phyloP scores from a whole-genome alignment of 2,888 invertebrate genomes.

The Drosophila rubida region DNA sequence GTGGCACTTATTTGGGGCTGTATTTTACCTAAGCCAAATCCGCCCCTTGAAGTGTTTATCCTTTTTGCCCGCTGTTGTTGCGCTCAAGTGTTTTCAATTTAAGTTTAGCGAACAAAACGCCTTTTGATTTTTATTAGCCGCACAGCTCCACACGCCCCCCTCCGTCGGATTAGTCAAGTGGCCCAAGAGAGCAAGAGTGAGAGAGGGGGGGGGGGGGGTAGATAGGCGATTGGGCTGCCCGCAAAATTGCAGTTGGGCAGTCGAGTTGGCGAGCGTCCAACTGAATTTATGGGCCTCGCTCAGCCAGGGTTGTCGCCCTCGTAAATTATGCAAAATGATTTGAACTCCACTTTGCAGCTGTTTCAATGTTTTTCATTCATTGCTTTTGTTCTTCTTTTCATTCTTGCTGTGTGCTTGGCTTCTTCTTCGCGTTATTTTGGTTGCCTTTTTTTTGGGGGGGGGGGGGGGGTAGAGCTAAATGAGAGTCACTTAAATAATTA shows the following conservation, averaged over 20 bases:
- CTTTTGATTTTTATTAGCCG: constrained; percentile 80
- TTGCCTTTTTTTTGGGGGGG: constrained; percentile 43
- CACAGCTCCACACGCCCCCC: constrained; percentile 46
- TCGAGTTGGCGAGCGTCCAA: constrained; percentile 42
- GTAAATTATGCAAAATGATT: constrained; percentile 72
- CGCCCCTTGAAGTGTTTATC: constrained; percentile 81
- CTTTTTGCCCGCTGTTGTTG: constrained; percentile 51
- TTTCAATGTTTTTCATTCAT: not conserved
- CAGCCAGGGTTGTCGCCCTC: constrained; percentile 69
- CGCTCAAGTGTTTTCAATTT: constrained; percentile 85
- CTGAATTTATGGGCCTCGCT: constrained; percentile 55
- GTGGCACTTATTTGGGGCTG: constrained; percentile 35
- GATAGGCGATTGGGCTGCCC: constrained; percentile 21
- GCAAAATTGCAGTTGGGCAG: constrained; percentile 18
- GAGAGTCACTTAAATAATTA: constrained; percentile 76
- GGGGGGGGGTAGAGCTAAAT: constrained; percentile 62
- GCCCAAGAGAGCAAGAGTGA: not conserved
- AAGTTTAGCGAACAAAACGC: constrained; percentile 84
- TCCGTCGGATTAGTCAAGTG: not conserved
- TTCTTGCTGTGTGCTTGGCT: not conserved
- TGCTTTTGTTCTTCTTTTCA: not conserved
- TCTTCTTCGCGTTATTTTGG: constrained; percentile 1
- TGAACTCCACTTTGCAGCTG: constrained; percentile 42
- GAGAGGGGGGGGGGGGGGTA: not conserved
- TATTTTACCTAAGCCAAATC: constrained; percentile 75